Conservation (phyloP, 1,140 invertebrate genomes). For the Telenomus remus region DNA sequence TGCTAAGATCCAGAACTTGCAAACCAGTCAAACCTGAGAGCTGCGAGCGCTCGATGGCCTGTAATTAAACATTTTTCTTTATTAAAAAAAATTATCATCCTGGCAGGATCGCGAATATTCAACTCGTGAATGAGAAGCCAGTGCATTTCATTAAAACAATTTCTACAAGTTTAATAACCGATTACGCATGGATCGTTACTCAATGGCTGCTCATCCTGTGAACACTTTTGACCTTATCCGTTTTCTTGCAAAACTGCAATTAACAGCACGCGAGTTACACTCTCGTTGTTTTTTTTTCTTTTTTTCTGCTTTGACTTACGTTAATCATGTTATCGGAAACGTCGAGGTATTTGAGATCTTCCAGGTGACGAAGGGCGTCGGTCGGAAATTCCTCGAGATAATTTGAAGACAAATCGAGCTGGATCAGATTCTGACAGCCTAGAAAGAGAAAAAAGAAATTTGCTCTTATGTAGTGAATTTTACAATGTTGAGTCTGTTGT, state of each 20-base stretch:
- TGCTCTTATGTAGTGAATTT: conserved; percentile 2
- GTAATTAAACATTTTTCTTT: conserved; percentile 58
- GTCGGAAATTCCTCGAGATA: conserved; percentile 88
- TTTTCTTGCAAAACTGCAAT: conserved; percentile 16
- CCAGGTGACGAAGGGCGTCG: conserved; percentile 82
- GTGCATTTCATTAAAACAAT: no score
- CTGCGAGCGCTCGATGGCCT: conserved; percentile 83
- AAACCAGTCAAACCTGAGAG: conserved; percentile 80
- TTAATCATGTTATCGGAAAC: conserved; percentile 89
- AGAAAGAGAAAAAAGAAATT: conserved; percentile 15
- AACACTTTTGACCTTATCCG: conserved; percentile 6
- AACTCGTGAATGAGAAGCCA: no score
- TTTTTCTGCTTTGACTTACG: conserved; percentile 74
- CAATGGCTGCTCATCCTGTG: conserved; percentile 16
- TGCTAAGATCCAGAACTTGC: conserved; percentile 86
- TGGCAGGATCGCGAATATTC: no score
- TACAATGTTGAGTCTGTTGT: neutral
- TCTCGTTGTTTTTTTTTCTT: conserved; percentile 9
- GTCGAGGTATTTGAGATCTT: conserved; percentile 83
- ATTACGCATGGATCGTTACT: neutral
- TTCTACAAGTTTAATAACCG: no score
- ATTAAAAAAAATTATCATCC: no score
- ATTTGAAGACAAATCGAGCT: conserved; percentile 89
- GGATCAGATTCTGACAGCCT: conserved; percentile 83
- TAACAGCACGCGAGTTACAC: conserved; percentile 8